Evolutionary conservation across 2,888 invertebrate genomes (phyloP).

Genomic region (Cerastoderma edule): DNA sequence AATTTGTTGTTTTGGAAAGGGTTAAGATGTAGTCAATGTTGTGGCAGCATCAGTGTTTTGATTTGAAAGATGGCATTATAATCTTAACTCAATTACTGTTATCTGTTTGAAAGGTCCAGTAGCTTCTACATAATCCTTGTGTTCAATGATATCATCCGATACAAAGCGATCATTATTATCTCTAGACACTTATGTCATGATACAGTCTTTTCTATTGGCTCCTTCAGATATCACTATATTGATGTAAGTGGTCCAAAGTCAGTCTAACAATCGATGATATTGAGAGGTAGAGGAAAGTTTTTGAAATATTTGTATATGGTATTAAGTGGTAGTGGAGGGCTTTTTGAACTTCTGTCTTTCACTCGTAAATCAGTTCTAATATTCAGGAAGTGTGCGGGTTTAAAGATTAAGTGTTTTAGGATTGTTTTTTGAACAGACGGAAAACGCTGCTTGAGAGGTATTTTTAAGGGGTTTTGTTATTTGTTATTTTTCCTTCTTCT

Average conservation of each 20-base stretch:
- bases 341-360: neutral
- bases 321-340: conserved; percentile 33
- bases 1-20: too few relatives aligned
- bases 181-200: conserved; percentile 46
- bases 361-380: neutral
- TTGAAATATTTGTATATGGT: too few relatives aligned
- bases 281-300: conserved; percentile 31
- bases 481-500: too few relatives aligned
- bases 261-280: conserved; percentile 45
- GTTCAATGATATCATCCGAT: neutral
- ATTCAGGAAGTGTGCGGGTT: conserved; percentile 23
- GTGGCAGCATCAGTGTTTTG: too few relatives aligned
- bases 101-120: conserved; percentile 9
- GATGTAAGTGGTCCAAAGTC: conserved; percentile 38
- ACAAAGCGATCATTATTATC: conserved; percentile 34
- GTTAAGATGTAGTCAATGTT: conserved; percentile 12
- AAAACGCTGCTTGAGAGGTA: neutral
- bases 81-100: neutral
- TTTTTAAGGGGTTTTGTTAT: neutral
- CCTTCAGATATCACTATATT: conserved; percentile 24
- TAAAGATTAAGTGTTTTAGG: conserved; percentile 19
- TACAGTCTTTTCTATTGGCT: conserved; percentile 40
- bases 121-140: neutral
- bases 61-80: neutral
- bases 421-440: neutral